A percentile compares a stretch with the other conserved stretches of the same genome.
Evolutionary conservation across 2,113 vertebrate species (phyloP).

Genomic region (Dasyornis broadbenti): DNA sequence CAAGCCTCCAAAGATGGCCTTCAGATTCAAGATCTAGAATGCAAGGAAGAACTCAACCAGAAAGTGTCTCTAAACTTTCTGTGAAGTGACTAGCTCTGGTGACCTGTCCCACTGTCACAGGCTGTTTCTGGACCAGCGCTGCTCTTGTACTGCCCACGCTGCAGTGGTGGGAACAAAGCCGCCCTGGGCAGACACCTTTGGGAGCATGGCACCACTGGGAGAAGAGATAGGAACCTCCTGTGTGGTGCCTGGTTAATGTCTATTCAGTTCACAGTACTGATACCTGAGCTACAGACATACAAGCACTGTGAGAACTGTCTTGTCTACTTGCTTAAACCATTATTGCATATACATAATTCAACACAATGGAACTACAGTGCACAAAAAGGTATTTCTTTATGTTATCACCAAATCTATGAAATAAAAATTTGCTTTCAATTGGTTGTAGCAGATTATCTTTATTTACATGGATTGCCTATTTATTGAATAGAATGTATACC

Average conservation of each 20-base stretch:
- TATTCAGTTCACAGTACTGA: background rate
- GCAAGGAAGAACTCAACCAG: background rate
- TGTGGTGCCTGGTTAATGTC: background rate
- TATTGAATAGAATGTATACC: background rate
- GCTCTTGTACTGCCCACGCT: background rate
- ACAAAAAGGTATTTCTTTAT: background rate
- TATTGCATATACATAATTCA: background rate
- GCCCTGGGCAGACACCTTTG: background rate
- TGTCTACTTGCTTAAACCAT: background rate
- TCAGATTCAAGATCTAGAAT: background rate
- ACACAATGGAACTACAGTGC: background rate
- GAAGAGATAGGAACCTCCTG: background rate
- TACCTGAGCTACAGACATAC: accelerated
- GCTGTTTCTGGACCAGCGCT: background rate
- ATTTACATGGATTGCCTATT: background rate
- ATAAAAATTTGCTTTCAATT: background rate
- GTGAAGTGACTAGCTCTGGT: background rate
- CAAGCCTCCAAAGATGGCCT: background rate
- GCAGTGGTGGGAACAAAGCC: background rate
- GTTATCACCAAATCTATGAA: background rate
- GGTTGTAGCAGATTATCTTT: background rate
- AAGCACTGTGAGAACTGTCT: background rate
- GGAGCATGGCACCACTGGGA: background rate
- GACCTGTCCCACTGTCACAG: background rate
- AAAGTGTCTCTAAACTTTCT: background rate